Evolutionary conservation across 1,140 invertebrate genomes (phyloP).

Genomic region (Gonioctena quinquepunctata): DNA sequence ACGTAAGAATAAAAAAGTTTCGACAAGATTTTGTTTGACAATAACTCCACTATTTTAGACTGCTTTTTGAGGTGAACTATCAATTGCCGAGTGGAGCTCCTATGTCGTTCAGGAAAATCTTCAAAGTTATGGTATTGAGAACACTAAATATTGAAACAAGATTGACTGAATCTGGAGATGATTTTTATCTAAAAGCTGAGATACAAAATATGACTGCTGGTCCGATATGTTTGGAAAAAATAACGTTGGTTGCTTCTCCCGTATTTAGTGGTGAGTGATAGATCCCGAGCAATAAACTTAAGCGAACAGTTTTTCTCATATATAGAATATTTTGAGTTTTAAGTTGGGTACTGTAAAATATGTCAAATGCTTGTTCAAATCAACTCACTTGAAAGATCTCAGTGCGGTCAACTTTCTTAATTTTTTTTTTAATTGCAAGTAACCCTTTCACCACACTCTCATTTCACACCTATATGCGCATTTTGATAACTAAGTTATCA

Average conservation of each 20-base stretch:
- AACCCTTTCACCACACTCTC: too few species aligned
- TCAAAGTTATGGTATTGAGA: constrained; percentile 98
- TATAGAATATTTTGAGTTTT: too few species aligned
- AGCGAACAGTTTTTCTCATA: too few species aligned
- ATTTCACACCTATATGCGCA: too few species aligned
- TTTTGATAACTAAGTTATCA: too few species aligned
- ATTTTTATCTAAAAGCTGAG: constrained; percentile 96
- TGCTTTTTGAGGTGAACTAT: constrained; percentile 96
- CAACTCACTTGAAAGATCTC: too few species aligned
- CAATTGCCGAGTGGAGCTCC: constrained; percentile 71
- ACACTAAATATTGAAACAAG: constrained; percentile 98
- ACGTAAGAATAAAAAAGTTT: constrained; percentile 78
- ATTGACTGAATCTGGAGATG: constrained; percentile 97
- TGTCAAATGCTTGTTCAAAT: too few species aligned
- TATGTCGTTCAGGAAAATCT: constrained; percentile 90
- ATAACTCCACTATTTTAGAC: constrained; percentile 61
- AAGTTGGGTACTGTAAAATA: too few species aligned
- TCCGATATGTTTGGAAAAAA: constrained; percentile 90
- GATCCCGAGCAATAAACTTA: too few species aligned
- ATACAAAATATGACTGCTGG: constrained; percentile 92
- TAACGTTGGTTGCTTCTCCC: constrained; percentile 86
- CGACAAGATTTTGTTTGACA: too few species aligned
- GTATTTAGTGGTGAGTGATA: constrained; percentile 76
- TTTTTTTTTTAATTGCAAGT: too few species aligned
- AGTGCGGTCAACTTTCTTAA: too few species aligned